Conservation (phyloP, 2,888 invertebrate genomes). For the Acheta domesticus region DNA sequence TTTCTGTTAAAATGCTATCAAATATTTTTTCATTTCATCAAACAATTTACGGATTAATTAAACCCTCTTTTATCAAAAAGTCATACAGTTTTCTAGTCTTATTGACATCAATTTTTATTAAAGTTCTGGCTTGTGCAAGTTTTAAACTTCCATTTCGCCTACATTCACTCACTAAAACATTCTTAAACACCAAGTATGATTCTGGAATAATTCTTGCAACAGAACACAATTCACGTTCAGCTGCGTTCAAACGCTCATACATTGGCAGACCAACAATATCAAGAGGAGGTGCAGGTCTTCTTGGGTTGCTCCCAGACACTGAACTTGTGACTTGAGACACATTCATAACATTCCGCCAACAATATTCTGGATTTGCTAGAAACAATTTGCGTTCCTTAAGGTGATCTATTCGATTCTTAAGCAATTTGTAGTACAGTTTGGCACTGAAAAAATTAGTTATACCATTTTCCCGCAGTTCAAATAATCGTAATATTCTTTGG, state of each 20-base stretch:
- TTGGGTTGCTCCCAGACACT: not conserved
- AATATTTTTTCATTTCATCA: not conserved
- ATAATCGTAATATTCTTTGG: slow-evolving; percentile 47
- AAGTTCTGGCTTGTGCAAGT: slow-evolving; percentile 74
- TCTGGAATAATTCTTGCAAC: slow-evolving; percentile 69
- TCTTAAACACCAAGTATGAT: slow-evolving; percentile 74
- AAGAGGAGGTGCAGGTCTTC: slow-evolving; percentile 52
- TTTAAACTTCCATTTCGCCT: slow-evolving; percentile 69
- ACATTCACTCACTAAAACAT: slow-evolving; percentile 69
- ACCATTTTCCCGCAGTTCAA: slow-evolving; percentile 60
- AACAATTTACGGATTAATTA: slow-evolving; percentile 50
- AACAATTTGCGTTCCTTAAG: slow-evolving; percentile 51
- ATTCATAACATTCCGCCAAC: not conserved
- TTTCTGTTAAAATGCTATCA: not conserved
- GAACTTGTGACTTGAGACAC: not conserved
- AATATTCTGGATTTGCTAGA: slow-evolving; percentile 40
- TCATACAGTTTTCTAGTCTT: slow-evolving; percentile 81
- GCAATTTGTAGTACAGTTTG: slow-evolving; percentile 62
- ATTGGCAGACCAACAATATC: slow-evolving; percentile 73
- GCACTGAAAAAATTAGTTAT: slow-evolving; percentile 63
- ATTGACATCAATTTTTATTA: slow-evolving; percentile 86
- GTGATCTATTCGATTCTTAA: slow-evolving; percentile 57
- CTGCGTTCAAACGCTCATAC: slow-evolving; percentile 65
- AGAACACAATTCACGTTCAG: slow-evolving; percentile 76
- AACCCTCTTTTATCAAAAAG: slow-evolving; percentile 68